Conservation (phyloP, 2,888 invertebrate species). For the Tortrix viridana region DNA sequence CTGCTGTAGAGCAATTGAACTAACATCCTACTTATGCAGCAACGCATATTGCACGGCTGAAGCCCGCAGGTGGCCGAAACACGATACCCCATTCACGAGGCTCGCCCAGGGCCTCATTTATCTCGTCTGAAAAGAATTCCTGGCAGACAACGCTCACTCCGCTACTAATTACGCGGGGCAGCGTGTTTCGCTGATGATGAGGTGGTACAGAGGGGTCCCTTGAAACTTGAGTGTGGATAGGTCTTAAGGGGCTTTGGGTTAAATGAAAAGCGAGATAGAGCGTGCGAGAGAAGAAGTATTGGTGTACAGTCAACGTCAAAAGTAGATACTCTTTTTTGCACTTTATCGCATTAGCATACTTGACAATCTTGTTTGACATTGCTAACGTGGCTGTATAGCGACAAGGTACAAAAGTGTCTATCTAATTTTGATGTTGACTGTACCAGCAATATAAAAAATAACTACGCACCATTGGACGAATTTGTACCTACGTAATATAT, state of each 20-base stretch:
- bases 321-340: too few relatives aligned
- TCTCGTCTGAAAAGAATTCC: conserved; percentile 79
- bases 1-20: conserved; percentile 5
- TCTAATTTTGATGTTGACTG: too few relatives aligned
- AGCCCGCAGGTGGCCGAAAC: conserved; percentile 79
- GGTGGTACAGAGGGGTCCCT: conserved; percentile 7
- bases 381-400: too few relatives aligned
- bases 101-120: conserved; percentile 66
- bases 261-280: too few relatives aligned
- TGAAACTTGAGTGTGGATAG: not conserved
- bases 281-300: too few relatives aligned
- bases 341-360: too few relatives aligned
- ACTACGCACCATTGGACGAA: too few relatives aligned
- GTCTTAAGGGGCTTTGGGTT: not conserved
- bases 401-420: too few relatives aligned
- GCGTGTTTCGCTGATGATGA: conserved; percentile 39
- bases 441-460: too few relatives aligned
- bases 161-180: conserved; percentile 76
- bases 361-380: too few relatives aligned
- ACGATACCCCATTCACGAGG: conserved; percentile 77
- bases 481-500: too few relatives aligned
- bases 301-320: too few relatives aligned
- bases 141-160: conserved; percentile 75
- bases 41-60: conserved; percentile 26
- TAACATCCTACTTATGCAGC: conserved; percentile 33